phyloP scores from a whole-genome alignment of 2,797 vertebrate species.

The Chromis chromis region DNA sequence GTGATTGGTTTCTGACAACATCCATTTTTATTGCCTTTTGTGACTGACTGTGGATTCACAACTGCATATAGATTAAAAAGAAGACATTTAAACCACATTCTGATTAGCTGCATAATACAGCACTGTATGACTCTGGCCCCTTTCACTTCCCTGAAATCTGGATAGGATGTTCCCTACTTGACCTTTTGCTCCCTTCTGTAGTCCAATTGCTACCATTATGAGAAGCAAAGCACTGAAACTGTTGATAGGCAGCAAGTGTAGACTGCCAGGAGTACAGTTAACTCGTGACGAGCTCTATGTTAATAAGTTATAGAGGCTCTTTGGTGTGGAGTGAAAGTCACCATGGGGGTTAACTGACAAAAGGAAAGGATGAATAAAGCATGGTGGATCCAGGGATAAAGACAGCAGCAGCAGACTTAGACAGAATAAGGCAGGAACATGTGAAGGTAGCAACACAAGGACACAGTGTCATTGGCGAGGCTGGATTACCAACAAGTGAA shows the following conservation, averaged over 20 bases:
- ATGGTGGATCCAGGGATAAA: neutral
- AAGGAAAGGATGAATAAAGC: neutral
- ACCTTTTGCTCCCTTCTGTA: conserved; percentile 30
- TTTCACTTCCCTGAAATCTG: conserved; percentile 50
- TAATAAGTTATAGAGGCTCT: neutral
- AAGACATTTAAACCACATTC: conserved; percentile 9
- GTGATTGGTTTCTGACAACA: neutral
- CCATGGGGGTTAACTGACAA: neutral
- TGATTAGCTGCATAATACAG: neutral
- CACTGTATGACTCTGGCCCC: neutral
- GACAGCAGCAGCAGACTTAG: neutral
- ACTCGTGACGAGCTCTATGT: neutral
- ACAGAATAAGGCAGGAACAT: conserved; percentile 2
- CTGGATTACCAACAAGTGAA: conserved; percentile 2
- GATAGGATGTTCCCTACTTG: conserved; percentile 55
- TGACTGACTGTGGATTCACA: neutral
- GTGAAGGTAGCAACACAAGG: conserved; percentile 9
- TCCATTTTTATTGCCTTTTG: conserved; percentile 4
- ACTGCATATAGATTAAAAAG: neutral
- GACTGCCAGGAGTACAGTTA: neutral
- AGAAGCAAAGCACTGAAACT: conserved; percentile 8
- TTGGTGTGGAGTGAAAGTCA: neutral
- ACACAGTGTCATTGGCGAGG: conserved; percentile 6
- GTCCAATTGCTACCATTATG: conserved; percentile 12
- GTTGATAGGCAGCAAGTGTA: neutral